Evolutionary conservation across 2,113 vertebrate species (phyloP), one percentile per base, ranked within the genome.

Genomic region (Indicator maculatus): DNA sequence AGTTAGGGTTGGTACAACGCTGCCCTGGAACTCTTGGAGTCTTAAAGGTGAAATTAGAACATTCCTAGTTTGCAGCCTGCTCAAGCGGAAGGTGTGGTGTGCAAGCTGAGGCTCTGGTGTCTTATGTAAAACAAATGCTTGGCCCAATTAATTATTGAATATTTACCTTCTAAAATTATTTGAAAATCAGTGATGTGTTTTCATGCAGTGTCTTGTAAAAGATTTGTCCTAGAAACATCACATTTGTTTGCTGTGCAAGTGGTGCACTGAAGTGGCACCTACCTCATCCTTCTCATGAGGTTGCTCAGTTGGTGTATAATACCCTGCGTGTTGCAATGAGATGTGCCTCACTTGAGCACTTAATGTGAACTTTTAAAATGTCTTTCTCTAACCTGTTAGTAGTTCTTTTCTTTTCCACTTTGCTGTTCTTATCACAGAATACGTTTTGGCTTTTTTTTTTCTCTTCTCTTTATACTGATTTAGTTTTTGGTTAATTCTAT

Each of bases 171-270:
- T 87, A 59, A 79, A 91, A 70, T 79, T 14, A 63, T 38, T 81
- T 90, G 33, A 44, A 90, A 94, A 72, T 83, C 86, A 64, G n/a
- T 23, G 27, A 60, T 18, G 20, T 84, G n/a, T 30, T 77, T 94
- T 94, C 61, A 75, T 90, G 76, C 36, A 47, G 13, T 63, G 6
- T 69, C 50, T 91, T 75, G 16, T 75, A 6, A 33, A 83, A 65
- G 24, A 38, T 67, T 83, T 88, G 88, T 82, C 94, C 94, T 86
- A 79, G 88, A 95, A 95, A 93, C 88, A 93, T 95, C 83, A 63
- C 5, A 36, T 56, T 65, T 69, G 56, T 60, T 65, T 60, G 15
- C 83, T 81, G 47, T 38, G 70, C 56, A 81, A 39, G 58, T n/a
- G 8, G 17, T 77, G 20, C 39, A 12, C 69, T 56, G 0, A 67